phyloP scores from a whole-genome alignment of 2,113 vertebrate genomes.

The cattle (Bos taurus) region DNA sequence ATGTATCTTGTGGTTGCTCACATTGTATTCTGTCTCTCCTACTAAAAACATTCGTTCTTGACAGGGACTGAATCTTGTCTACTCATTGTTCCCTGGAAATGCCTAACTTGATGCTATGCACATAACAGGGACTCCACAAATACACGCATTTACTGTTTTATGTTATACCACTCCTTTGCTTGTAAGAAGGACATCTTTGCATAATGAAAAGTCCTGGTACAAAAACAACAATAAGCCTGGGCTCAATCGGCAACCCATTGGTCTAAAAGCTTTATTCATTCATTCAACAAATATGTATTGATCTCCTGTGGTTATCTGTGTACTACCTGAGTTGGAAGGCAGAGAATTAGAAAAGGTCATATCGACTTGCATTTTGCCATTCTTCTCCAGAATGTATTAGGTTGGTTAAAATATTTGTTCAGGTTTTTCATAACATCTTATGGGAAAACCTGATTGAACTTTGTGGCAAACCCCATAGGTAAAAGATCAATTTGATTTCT shows the following conservation, averaged over 20 bases:
- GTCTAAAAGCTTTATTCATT: not conserved
- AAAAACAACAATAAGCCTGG: not conserved
- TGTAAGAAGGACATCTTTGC: not conserved
- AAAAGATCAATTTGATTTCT: constrained; percentile 14
- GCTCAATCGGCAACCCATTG: not conserved
- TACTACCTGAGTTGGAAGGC: not conserved
- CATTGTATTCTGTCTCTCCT: not conserved
- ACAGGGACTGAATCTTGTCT: not conserved
- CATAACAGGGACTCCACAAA: not conserved
- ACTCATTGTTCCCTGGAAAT: not conserved
- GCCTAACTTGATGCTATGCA: not conserved
- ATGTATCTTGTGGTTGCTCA: not conserved
- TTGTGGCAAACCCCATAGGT: not conserved
- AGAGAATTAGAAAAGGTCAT: constrained; percentile 38
- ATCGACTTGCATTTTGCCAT: not conserved
- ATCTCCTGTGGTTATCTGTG: not conserved
- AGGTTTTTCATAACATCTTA: not conserved
- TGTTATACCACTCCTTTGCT: not conserved
- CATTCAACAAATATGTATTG: not conserved
- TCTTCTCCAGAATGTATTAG: not conserved
- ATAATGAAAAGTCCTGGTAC: not conserved
- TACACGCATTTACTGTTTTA: not conserved
- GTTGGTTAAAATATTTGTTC: not conserved
- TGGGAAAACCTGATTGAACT: not conserved
- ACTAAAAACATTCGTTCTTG: not conserved